Conservation (phyloP, 2,113 vertebrate species). For the Cyphomyrus plagiostoma region DNA sequence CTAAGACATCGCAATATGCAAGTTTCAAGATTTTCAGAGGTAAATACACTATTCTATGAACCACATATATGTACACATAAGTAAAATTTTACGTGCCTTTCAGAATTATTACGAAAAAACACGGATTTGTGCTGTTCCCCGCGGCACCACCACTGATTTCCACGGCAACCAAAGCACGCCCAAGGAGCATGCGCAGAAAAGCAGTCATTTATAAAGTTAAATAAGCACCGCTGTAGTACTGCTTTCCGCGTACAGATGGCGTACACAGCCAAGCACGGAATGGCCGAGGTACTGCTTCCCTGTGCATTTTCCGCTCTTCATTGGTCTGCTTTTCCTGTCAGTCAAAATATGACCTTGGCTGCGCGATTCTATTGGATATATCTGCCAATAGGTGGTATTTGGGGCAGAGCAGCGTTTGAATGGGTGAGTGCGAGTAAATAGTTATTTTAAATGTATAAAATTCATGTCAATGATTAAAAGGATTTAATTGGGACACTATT, state of each 20-base stretch:
- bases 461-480: not conserved
- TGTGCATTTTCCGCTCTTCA: not conserved
- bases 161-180: not conserved
- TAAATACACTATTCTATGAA: not conserved
- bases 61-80: not conserved
- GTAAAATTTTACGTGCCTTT: not conserved
- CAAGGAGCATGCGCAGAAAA: not conserved
- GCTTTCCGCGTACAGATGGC: not conserved
- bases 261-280: not conserved
- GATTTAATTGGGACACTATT: not conserved
- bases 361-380: not conserved
- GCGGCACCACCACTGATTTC: not conserved
- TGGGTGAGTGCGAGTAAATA: not conserved
- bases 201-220: not conserved
- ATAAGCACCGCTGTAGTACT: not conserved
- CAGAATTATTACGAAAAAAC: not conserved
- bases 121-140: not conserved
- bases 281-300: not conserved
- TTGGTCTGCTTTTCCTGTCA: not conserved
- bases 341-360: not conserved
- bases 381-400: not conserved
- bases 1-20: not conserved
- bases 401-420: not conserved
- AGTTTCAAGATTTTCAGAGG: not conserved
- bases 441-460: not conserved